Evolutionary conservation across 1,140 invertebrate genomes (phyloP).

Genomic region (Micrasema minimum): DNA sequence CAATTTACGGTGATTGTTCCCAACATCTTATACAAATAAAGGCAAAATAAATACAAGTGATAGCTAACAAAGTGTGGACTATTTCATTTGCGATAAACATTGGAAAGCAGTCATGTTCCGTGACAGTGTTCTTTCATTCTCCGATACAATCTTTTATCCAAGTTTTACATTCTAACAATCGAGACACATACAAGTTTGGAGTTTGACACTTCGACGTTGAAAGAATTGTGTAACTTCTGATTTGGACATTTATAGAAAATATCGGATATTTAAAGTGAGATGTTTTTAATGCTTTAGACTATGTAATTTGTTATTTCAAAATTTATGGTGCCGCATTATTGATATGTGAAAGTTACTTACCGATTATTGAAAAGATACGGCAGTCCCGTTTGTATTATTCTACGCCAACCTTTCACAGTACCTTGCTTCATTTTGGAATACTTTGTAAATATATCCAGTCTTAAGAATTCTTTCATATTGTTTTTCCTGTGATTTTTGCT

Average conservation of each 20-base stretch:
- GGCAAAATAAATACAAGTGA: conserved; percentile 22
- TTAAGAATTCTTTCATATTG: too few relatives aligned
- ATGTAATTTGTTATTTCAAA: conserved; percentile 42
- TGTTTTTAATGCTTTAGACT: conserved; percentile 44
- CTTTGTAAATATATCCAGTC: too few relatives aligned
- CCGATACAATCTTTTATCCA: background rate
- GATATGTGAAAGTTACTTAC: too few relatives aligned
- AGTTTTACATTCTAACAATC: conserved; percentile 6
- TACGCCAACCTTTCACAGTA: too few relatives aligned
- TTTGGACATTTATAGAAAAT: conserved; percentile 38
- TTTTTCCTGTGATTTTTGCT: too few relatives aligned
- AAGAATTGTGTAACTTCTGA: conserved; percentile 8
- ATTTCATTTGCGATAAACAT: conserved; percentile 25
- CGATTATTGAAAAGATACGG: too few relatives aligned
- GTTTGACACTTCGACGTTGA: background rate
- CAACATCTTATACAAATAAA: conserved; percentile 21
- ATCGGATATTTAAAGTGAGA: conserved; percentile 22
- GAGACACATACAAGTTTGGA: background rate
- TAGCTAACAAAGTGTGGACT: conserved; percentile 11
- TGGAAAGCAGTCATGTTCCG: background rate
- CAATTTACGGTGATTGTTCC: conserved; percentile 30
- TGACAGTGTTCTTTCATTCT: too few relatives aligned
- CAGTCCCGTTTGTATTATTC: too few relatives aligned
- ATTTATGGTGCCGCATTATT: conserved; percentile 19
- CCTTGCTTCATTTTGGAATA: too few relatives aligned